These are phyloP conservation scores for Thyatira batis DNA, from an alignment of 2,888 invertebrate species.

Conservation along the genomic window DNA sequence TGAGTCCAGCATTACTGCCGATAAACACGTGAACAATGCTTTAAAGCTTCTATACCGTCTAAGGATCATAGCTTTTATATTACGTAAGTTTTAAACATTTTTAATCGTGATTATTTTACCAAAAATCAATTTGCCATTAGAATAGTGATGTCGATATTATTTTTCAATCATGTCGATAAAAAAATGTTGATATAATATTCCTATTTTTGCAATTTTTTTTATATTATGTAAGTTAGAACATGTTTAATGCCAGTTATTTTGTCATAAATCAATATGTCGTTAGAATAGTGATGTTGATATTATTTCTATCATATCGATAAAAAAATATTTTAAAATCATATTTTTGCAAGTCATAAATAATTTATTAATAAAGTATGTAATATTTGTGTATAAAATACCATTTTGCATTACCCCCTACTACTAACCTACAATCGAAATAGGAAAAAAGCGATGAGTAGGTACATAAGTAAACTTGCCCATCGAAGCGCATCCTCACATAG, in stretches of 20 bases:
- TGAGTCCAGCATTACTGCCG: conserved; percentile 21
- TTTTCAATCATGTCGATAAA: not conserved
- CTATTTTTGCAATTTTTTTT: too few species aligned
- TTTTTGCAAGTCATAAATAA: too few species aligned
- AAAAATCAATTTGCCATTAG: not conserved
- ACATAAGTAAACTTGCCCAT: not conserved
- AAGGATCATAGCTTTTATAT: not conserved
- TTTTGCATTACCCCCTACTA: too few species aligned
- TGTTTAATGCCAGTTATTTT: too few species aligned
- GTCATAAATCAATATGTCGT: too few species aligned
- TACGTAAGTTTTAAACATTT: not conserved
- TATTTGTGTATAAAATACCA: too few species aligned
- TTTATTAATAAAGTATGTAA: too few species aligned
- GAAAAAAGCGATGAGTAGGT: not conserved
- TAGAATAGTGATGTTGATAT: not conserved
- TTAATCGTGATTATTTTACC: not conserved
- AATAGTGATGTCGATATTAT: not conserved
- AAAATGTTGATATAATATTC: not conserved
- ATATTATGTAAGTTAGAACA: too few species aligned
- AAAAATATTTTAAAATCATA: too few species aligned
- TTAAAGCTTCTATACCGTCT: not conserved
- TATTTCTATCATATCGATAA: not conserved
- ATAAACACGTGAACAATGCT: conserved; percentile 19
- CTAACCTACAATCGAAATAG: not conserved
- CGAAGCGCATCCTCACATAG: not conserved